phyloP scores from a whole-genome alignment of 2,797 vertebrate species.

The Chelon labrosus region DNA sequence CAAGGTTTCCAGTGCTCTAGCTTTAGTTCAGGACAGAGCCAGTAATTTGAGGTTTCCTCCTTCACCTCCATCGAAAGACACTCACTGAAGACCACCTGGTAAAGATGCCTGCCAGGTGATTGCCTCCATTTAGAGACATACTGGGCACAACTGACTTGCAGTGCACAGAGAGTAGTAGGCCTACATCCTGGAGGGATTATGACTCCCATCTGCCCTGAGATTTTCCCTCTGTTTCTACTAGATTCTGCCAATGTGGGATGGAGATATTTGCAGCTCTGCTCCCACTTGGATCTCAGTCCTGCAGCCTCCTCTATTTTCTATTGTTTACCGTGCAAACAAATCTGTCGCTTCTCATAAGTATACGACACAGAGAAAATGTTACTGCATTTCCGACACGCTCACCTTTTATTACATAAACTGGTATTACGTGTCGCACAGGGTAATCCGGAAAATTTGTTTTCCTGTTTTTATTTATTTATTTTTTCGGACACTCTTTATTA shows the following conservation, averaged over 20 bases:
- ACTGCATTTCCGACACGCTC: conserved; percentile 43
- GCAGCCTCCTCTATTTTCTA: conserved; percentile 49
- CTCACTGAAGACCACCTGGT: conserved; percentile 30
- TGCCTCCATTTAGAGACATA: conserved; percentile 51
- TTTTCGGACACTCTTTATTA: conserved; percentile 13
- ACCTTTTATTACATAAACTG: conserved; percentile 46
- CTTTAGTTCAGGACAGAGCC: no score
- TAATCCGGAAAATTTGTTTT: conserved; percentile 36
- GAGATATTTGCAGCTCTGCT: conserved; percentile 55
- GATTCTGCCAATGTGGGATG: conserved; percentile 49
- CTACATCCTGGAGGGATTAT: conserved; percentile 70
- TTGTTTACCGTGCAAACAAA: conserved; percentile 65
- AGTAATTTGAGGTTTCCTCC: conserved; percentile 19
- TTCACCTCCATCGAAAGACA: neutral
- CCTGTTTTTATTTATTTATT: conserved; percentile 11
- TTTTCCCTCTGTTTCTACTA: conserved; percentile 54
- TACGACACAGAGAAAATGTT: conserved; percentile 3
- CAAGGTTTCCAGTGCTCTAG: conserved; percentile 2
- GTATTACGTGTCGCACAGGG: conserved; percentile 31
- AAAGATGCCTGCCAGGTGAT: conserved; percentile 41
- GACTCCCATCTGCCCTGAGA: conserved; percentile 76
- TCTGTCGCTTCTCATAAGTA: conserved; percentile 56
- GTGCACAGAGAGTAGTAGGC: conserved; percentile 27
- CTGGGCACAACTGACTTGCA: conserved; percentile 49
- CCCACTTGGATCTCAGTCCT: conserved; percentile 58